A percentile compares a stretch with the other conserved stretches of the same genome.
These are phyloP conservation scores for Simalia tracyae DNA, from an alignment of 2,797 vertebrate species.

Conservation along the genomic window DNA sequence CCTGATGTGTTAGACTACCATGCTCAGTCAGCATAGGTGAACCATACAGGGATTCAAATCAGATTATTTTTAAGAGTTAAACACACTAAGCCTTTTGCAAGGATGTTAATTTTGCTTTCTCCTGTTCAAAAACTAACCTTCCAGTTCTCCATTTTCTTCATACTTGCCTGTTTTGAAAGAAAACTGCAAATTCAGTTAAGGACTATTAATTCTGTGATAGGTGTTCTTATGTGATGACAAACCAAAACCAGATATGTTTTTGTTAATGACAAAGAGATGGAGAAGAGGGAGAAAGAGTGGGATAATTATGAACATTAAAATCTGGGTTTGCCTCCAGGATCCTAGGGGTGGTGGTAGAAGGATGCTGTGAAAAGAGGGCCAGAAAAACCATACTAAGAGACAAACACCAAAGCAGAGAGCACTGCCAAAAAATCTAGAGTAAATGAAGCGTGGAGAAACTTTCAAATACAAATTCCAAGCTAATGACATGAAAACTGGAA, in stretches of 20 bases:
- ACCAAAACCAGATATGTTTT: background rate
- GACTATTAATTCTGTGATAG: background rate
- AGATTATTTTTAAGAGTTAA: background rate
- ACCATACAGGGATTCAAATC: background rate
- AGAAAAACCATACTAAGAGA: slow-evolving; percentile 74
- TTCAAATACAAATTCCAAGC: slow-evolving; percentile 77
- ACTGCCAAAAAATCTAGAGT: background rate
- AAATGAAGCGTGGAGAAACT: slow-evolving; percentile 9
- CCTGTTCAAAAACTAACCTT: background rate
- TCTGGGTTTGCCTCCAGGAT: background rate
- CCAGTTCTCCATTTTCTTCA: background rate
- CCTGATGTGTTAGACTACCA: background rate
- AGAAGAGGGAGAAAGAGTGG: background rate
- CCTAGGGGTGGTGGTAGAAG: background rate
- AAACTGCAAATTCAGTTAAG: background rate
- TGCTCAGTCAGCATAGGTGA: background rate
- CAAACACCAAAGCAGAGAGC: slow-evolving; percentile 73
- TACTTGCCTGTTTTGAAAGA: background rate
- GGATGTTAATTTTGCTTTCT: background rate
- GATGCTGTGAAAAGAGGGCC: background rate
- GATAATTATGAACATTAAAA: background rate
- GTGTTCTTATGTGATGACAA: background rate
- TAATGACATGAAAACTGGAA: slow-evolving; percentile 79
- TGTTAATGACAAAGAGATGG: background rate
- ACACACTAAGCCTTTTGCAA: background rate